Percentiles rank a stretch among this genome's conserved stretches.
These are phyloP conservation scores for Onychostruthus taczanowskii DNA, from an alignment of 2,113 vertebrate species.

Conservation along the genomic window DNA sequence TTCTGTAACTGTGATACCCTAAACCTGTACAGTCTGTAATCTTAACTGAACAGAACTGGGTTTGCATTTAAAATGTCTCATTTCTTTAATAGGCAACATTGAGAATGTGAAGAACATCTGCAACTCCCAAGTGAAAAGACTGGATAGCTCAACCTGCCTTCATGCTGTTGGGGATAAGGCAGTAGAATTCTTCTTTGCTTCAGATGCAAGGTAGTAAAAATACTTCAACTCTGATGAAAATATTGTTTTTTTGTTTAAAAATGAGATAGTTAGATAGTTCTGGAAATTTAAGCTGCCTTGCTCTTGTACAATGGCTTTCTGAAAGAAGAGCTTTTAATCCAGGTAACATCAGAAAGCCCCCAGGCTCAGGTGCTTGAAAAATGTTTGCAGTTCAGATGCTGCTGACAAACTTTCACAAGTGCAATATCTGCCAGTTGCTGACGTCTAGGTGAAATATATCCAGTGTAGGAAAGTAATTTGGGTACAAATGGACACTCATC, in stretches of 20 bases:
- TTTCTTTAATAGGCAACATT: constrained; percentile 64
- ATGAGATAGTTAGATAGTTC: not conserved
- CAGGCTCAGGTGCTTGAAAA: not conserved
- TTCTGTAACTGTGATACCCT: not conserved
- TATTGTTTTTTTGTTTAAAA: not conserved
- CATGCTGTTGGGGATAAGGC: constrained; percentile 82
- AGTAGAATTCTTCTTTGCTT: constrained; percentile 96
- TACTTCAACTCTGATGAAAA: not conserved
- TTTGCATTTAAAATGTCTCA: not conserved
- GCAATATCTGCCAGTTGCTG: not conserved
- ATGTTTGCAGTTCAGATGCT: not conserved
- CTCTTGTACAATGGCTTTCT: not conserved
- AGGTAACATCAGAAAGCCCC: not conserved
- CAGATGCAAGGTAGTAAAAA: constrained; percentile 89
- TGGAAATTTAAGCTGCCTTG: not conserved
- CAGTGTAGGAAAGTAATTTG: not conserved
- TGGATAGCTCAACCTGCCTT: constrained; percentile 79
- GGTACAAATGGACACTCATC: not conserved
- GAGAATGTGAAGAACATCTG: constrained; percentile 76
- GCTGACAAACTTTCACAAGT: not conserved
- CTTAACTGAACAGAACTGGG: not conserved
- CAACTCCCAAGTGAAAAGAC: constrained; percentile 72
- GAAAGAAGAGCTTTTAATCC: not conserved
- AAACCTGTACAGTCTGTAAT: not conserved
- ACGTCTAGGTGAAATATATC: not conserved